phyloP scores from a whole-genome alignment of 2,113 vertebrate species.

The Phainopepla nitens region DNA sequence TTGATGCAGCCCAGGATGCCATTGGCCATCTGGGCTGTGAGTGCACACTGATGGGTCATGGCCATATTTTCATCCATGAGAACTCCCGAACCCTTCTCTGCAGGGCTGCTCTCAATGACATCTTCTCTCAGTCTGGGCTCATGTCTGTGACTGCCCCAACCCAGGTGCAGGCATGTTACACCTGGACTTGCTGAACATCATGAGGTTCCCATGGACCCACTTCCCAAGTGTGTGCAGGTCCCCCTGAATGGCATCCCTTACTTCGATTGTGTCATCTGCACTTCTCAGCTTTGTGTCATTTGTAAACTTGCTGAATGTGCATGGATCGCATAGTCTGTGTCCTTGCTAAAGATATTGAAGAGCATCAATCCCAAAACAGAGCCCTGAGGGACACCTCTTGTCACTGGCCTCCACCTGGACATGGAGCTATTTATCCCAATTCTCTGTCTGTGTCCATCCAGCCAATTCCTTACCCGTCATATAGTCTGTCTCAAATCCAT shows the following conservation, averaged over 20 bases:
- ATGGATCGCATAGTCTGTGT: neutral
- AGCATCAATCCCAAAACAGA: neutral
- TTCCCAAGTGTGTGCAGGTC: neutral
- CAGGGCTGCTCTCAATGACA: neutral
- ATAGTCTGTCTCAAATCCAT: neutral
- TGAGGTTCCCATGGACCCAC: neutral
- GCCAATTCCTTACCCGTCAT: neutral
- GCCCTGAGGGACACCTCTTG: neutral
- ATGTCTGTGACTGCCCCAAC: neutral
- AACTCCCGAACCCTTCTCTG: neutral
- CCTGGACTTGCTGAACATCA: neutral
- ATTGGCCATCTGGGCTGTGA: neutral
- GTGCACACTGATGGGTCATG: neutral
- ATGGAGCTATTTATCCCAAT: neutral
- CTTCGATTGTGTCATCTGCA: neutral
- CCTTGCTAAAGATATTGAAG: neutral
- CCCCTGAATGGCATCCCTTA: neutral
- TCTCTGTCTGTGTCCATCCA: neutral
- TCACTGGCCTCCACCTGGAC: neutral
- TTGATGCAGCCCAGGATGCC: neutral
- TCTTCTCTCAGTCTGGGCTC: neutral
- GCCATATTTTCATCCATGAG: neutral
- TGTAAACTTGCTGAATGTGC: neutral
- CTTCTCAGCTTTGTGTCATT: neutral
- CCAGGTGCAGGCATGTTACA: neutral